phyloP scores from a whole-genome alignment of 2,888 invertebrate genomes.

The Papilio elwesi region DNA sequence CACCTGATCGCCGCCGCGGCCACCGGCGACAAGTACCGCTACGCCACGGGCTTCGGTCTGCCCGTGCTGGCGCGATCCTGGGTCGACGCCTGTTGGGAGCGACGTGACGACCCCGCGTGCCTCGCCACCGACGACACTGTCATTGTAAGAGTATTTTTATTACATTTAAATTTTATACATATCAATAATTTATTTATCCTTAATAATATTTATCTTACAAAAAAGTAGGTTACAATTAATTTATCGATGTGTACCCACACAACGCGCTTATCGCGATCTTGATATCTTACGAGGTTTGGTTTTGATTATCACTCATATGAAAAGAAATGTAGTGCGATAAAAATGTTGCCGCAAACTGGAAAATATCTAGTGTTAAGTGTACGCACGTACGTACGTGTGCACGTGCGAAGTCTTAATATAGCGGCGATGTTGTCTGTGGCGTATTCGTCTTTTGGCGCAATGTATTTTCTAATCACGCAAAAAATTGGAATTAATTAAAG shows the following conservation, averaged over 20 bases:
- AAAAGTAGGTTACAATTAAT: constrained; percentile 18
- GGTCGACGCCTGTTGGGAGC: constrained; percentile 95
- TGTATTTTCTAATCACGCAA: too few relatives aligned
- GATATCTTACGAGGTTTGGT: constrained; percentile 21
- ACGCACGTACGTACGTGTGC: neutral
- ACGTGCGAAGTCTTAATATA: too few relatives aligned
- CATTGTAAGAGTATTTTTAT: constrained; percentile 80
- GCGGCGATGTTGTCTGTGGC: too few relatives aligned
- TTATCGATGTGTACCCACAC: neutral
- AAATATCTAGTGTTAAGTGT: neutral
- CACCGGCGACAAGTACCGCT: constrained; percentile 96
- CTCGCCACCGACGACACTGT: constrained; percentile 88
- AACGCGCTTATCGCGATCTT: constrained; percentile 5
- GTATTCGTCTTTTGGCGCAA: too few relatives aligned
- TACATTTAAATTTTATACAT: neutral
- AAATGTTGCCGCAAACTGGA: constrained; percentile 2
- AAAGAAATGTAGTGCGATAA: neutral
- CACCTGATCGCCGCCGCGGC: constrained; percentile 96
- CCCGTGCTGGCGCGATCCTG: constrained; percentile 95
- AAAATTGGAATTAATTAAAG: too few relatives aligned
- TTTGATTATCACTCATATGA: constrained; percentile 42
- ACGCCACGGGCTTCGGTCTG: constrained; percentile 94
- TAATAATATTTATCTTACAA: neutral
- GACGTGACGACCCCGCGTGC: constrained; percentile 88
- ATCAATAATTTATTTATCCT: neutral